phyloP scores from a whole-genome alignment of 2,113 vertebrate species.

The Prietella phreatophila region DNA sequence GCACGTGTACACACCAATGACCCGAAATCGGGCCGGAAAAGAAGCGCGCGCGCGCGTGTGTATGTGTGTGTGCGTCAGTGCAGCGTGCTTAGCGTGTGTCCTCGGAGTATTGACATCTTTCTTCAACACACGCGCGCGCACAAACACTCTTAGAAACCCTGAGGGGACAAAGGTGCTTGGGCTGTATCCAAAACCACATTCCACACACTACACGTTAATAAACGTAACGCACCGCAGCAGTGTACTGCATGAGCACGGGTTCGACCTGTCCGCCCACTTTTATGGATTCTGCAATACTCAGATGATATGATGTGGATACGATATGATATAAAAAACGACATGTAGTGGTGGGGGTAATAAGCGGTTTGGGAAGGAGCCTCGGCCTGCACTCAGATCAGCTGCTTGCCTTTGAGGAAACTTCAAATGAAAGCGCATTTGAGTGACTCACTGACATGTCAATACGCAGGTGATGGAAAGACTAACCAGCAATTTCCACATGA shows the following conservation, averaged over 20 bases:
- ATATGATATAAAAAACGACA: neutral
- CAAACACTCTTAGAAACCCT: neutral
- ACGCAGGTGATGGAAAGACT: slow-evolving; percentile 20
- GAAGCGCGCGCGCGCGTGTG: neutral
- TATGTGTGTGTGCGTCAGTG: neutral
- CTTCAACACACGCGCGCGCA: neutral
- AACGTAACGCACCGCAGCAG: neutral
- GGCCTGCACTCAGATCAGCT: neutral
- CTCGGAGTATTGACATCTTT: neutral
- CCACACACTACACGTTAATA: neutral
- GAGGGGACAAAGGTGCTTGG: slow-evolving; percentile 13
- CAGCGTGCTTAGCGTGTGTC: neutral
- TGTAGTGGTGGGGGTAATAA: neutral
- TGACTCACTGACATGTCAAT: slow-evolving; percentile 34
- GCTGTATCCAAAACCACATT: slow-evolving; percentile 26
- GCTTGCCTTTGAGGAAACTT: neutral
- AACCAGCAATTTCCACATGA: neutral
- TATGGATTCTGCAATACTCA: neutral
- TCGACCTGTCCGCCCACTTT: neutral
- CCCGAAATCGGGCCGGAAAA: slow-evolving; percentile 11
- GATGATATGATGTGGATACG: neutral
- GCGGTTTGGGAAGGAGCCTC: neutral
- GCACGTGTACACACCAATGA: slow-evolving; percentile 8
- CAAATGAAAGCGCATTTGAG: neutral
- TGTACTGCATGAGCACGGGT: neutral